Conservation (phyloP, 92 coral and sea anemone species). For the Porites evermanni region DNA sequence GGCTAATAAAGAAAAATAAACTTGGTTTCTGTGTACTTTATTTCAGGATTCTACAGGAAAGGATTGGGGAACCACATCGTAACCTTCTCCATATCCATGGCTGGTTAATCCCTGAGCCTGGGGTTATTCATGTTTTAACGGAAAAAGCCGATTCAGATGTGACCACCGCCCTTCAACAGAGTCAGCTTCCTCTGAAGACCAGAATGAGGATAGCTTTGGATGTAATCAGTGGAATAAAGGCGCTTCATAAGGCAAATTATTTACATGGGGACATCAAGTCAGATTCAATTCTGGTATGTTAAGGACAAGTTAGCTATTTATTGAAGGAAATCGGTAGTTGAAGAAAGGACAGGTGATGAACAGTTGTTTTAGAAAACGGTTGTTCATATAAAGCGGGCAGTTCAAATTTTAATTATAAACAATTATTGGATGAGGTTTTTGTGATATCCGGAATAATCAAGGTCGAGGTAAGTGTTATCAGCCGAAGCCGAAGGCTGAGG, state of each 20-base stretch:
- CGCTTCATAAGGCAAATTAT: conserved; percentile 33
- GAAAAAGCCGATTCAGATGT: conserved; percentile 55
- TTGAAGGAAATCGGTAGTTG: background rate
- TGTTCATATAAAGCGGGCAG: too few species aligned
- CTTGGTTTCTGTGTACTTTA: background rate
- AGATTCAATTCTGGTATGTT: conserved; percentile 63
- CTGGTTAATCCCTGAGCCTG: conserved; percentile 56
- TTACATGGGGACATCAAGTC: conserved; percentile 63
- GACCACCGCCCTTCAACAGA: conserved; percentile 39
- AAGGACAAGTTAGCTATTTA: background rate
- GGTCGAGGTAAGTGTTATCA: too few species aligned
- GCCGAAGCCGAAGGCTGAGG: too few species aligned
- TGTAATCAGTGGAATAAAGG: conserved; percentile 56
- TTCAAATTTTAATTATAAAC: too few species aligned
- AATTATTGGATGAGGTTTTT: too few species aligned
- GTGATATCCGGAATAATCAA: too few species aligned
- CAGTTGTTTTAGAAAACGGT: too few species aligned
- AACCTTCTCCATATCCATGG: conserved; percentile 55
- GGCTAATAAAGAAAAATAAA: too few species aligned
- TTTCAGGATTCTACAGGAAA: conserved; percentile 36
- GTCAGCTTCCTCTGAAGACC: conserved; percentile 33
- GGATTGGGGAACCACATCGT: conserved; percentile 24
- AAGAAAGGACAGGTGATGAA: too few species aligned
- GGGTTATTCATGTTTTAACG: conserved; percentile 56
- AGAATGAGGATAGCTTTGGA: conserved; percentile 56